A percentile compares a stretch with the other conserved stretches of the same genome.
Evolutionary conservation across 1,140 invertebrate species (phyloP).

Genomic region (Asbolus verrucosus): DNA sequence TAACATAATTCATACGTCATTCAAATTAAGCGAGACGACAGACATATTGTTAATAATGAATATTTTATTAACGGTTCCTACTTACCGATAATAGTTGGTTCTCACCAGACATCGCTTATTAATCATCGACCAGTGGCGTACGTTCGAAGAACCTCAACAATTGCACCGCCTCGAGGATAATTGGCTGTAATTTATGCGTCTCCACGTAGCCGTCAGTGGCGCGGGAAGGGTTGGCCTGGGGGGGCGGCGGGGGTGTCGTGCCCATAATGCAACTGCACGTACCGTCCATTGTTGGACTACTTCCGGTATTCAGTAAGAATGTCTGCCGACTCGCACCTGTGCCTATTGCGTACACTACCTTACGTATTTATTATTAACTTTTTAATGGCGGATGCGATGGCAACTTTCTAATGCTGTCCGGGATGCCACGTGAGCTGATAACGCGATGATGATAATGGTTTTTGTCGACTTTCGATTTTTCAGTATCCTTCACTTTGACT

Average conservation of each 20-base stretch:
- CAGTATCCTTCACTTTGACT: slow-evolving; percentile 36
- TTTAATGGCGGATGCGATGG: slow-evolving; percentile 13
- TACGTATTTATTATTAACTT: slow-evolving; percentile 6
- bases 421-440: slow-evolving; percentile 28
- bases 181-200: slow-evolving; percentile 46
- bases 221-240: slow-evolving; percentile 11
- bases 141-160: slow-evolving; percentile 26
- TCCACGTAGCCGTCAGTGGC: slow-evolving; percentile 43
- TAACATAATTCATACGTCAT: slow-evolving; percentile 34
- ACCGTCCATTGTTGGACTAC: slow-evolving; percentile 50
- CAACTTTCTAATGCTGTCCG: slow-evolving; percentile 18
- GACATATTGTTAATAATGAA: slow-evolving; percentile 29
- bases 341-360: background rate
- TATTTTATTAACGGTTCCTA: slow-evolving; percentile 37
- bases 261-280: slow-evolving; percentile 52
- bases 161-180: slow-evolving; percentile 37
- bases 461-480: slow-evolving; percentile 33
- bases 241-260: slow-evolving; percentile 39
- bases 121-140: slow-evolving; percentile 26
- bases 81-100: slow-evolving; percentile 27
- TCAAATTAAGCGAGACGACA: slow-evolving; percentile 40
- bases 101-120: slow-evolving; percentile 16
- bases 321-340: slow-evolving; percentile 48
- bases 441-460: slow-evolving; percentile 3
- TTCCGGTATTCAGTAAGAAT: slow-evolving; percentile 52